Evolutionary conservation across 2,888 invertebrate genomes (phyloP).

Genomic region (Amiota minor): DNA sequence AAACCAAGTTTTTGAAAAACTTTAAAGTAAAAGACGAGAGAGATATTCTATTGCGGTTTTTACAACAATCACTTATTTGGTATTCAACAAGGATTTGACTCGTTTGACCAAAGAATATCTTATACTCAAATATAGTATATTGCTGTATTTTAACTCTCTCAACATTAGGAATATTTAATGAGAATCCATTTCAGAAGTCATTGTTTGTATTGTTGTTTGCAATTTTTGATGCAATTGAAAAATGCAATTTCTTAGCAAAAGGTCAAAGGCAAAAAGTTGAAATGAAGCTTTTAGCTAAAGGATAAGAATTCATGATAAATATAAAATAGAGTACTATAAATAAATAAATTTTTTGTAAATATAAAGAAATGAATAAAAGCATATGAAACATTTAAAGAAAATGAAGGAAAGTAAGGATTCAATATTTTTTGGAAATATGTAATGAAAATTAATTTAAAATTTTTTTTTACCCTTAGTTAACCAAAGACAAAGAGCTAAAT

Average conservation of each 20-base stretch:
- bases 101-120: neutral
- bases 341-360: neutral
- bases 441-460: no score
- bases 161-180: neutral
- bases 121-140: neutral
- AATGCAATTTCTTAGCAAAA: slow-evolving; percentile 3
- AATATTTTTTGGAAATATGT: no score
- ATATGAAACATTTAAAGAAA: no score
- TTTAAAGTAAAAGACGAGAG: neutral
- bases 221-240: slow-evolving; percentile 18
- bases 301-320: neutral
- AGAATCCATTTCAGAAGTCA: neutral
- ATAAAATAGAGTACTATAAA: neutral
- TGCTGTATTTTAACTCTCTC: neutral
- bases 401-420: no score
- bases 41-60: slow-evolving; percentile 6
- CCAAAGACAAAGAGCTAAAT: no score
- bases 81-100: neutral
- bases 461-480: no score
- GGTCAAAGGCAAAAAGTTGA: slow-evolving; percentile 9
- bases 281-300: neutral
- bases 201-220: neutral
- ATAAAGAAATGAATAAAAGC: no score
- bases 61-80: neutral
- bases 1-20: slow-evolving; percentile 4